A percentile compares a stretch with the other conserved stretches of the same genome.
phyloP scores from a whole-genome alignment of 2,797 vertebrate species.

The Epinephelus awoara region DNA sequence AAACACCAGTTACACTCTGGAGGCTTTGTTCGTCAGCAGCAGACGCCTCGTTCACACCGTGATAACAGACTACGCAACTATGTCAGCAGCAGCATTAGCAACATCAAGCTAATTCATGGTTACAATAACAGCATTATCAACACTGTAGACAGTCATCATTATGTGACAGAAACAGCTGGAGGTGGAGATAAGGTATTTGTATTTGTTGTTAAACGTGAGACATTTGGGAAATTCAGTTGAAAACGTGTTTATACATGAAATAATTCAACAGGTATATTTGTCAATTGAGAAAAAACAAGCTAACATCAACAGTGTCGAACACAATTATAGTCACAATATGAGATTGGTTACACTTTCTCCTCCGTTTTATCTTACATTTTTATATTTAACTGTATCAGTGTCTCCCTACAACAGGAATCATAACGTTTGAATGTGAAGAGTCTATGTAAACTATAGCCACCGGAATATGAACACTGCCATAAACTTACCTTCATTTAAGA shows the following conservation, averaged over 20 bases:
- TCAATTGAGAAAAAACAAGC: too few relatives aligned
- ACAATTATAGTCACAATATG: background rate
- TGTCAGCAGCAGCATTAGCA: background rate
- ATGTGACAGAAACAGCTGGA: background rate
- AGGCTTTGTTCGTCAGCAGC: conserved; percentile 21
- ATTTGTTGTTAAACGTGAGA: background rate
- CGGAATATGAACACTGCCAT: background rate
- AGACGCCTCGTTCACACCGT: conserved; percentile 17
- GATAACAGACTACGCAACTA: background rate
- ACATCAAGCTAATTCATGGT: conserved; percentile 13
- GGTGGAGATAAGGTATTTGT: background rate
- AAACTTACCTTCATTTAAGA: too few relatives aligned
- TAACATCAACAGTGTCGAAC: background rate
- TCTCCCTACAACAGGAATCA: background rate
- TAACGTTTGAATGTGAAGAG: too few relatives aligned
- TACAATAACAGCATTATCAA: background rate
- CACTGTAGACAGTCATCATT: background rate
- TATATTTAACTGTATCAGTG: background rate
- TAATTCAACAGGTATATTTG: too few relatives aligned
- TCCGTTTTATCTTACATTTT: background rate
- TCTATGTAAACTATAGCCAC: background rate
- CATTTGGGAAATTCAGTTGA: background rate
- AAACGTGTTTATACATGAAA: background rate
- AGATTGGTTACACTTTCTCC: background rate
- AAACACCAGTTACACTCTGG: background rate